Evolutionary conservation across 2,797 vertebrate genomes (phyloP).

Genomic region (Danio albolineatus): DNA sequence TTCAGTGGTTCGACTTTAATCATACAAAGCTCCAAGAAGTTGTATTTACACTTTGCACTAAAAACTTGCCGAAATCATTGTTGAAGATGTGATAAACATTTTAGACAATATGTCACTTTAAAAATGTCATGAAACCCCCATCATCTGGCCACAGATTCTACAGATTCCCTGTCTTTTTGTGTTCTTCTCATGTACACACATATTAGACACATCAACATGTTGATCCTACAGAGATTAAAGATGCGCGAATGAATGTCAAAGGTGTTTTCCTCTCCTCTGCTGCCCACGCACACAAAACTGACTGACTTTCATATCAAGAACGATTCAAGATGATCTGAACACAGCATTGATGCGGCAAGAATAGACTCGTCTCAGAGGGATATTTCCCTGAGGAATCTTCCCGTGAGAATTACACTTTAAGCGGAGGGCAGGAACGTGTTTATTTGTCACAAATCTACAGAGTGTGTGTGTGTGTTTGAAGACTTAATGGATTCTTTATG

Average conservation of each 20-base stretch:
- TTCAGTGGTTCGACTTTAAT: too few species aligned
- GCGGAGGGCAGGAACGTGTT: not conserved
- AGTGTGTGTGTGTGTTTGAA: not conserved
- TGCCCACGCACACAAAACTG: conserved; percentile 1
- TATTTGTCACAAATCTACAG: conserved; percentile 17
- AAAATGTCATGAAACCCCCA: not conserved
- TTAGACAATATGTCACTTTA: too few species aligned
- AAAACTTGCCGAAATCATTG: too few species aligned
- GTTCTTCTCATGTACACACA: conserved; percentile 36
- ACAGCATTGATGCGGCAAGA: conserved; percentile 11
- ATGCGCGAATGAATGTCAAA: not conserved
- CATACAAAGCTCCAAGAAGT: too few species aligned
- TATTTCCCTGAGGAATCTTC: conserved; percentile 34
- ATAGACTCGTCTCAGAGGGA: conserved; percentile 9
- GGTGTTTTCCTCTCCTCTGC: conserved; percentile 3
- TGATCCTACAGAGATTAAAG: conserved; percentile 1
- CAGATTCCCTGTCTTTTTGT: not conserved
- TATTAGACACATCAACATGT: not conserved
- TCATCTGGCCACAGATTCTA: not conserved
- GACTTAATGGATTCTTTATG: not conserved
- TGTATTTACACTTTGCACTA: too few species aligned
- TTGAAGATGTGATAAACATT: too few species aligned
- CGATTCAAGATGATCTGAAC: not conserved
- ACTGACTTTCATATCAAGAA: conserved; percentile 1
- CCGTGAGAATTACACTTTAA: not conserved